Conservation (phyloP, 2,888 invertebrate genomes). For the Drosophila emarginata region DNA sequence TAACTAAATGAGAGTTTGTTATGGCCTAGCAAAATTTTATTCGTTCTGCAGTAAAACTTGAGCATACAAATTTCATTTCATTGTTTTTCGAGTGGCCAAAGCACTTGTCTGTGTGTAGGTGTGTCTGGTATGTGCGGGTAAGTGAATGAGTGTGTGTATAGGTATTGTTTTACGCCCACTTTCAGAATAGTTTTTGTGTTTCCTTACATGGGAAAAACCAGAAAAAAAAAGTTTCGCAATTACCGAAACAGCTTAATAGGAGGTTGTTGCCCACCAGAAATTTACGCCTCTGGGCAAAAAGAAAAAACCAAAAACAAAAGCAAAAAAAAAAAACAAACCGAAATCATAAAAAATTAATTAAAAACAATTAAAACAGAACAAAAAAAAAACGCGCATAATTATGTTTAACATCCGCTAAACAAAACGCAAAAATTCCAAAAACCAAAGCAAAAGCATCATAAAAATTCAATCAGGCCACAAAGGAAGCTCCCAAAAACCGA, state of each 20-base stretch:
- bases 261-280: constrained; percentile 30
- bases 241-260: constrained; percentile 46
- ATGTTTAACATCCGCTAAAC: constrained; percentile 62
- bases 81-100: constrained; percentile 75
- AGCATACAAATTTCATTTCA: constrained; percentile 77
- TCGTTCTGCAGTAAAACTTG: constrained; percentile 67
- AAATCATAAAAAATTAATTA: constrained; percentile 71
- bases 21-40: constrained; percentile 28
- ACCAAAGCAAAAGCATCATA: constrained; percentile 59
- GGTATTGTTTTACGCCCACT: constrained; percentile 48
- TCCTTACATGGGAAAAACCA: neutral
- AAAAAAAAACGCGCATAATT: constrained; percentile 65
- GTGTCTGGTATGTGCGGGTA: constrained; percentile 24
- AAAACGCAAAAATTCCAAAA: constrained; percentile 54
- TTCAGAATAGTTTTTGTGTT: constrained; percentile 60
- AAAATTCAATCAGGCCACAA: constrained; percentile 71
- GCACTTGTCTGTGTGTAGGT: constrained; percentile 29
- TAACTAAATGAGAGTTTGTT: constrained; percentile 62
- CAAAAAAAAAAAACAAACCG: neutral
- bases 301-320: constrained; percentile 6
- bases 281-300: constrained; percentile 32
- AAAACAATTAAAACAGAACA: constrained; percentile 68
- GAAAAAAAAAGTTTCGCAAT: constrained; percentile 40
- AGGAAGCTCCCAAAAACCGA: constrained; percentile 33
- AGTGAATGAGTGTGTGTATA: constrained; percentile 36